Evolutionary conservation across 35 echinoderm and acorn worm genomes (phyloP).

Genomic region (Lytechinus pictus): DNA sequence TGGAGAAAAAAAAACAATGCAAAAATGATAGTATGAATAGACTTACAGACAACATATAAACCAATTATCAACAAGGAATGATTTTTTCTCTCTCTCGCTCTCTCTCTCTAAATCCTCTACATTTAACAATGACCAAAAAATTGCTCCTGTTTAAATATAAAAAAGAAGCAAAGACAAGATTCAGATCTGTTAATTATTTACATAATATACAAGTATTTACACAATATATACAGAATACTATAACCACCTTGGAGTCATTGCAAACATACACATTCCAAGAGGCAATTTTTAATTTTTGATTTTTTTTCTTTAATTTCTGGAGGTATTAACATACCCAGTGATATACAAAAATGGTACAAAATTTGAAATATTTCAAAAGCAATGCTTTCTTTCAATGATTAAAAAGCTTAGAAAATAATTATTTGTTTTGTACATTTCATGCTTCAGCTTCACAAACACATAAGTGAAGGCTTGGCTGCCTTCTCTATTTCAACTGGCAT

Average conservation of each 20-base stretch:
- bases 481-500: background rate
- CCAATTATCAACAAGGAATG: conserved; percentile 26
- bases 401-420: conserved; percentile 46
- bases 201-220: conserved; percentile 31
- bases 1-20: conserved; percentile 27
- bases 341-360: conserved; percentile 47
- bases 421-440: conserved; percentile 11
- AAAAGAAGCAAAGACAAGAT: background rate
- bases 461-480: background rate
- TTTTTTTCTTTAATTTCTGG: background rate
- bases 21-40: background rate
- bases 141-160: conserved; percentile 14
- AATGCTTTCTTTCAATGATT: conserved; percentile 33
- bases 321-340: background rate
- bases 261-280: background rate
- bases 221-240: conserved; percentile 48
- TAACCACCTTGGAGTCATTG: background rate
- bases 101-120: background rate
- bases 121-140: background rate
- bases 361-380: conserved; percentile 34
- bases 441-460: background rate
- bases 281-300: background rate
- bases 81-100: conserved; percentile 13
- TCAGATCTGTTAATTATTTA: conserved; percentile 16
- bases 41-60: conserved; percentile 22